Conservation (phyloP, 2,113 vertebrate species). For the Phalacrocorax aristotelis region DNA sequence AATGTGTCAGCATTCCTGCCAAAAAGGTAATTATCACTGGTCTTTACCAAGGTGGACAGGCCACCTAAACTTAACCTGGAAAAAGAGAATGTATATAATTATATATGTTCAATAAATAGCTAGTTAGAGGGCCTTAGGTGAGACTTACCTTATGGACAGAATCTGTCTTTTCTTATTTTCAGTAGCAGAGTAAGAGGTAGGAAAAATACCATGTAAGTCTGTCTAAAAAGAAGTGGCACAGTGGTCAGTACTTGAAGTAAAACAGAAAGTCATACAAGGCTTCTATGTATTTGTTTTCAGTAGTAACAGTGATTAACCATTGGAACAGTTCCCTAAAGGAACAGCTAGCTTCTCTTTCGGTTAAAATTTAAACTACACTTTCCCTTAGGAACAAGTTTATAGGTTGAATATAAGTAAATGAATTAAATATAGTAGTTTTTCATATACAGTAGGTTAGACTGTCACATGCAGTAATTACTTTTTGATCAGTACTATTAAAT, state of each 20-base stretch:
- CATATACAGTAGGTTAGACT: neutral
- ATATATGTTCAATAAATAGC: too few species aligned
- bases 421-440: neutral
- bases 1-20: too few species aligned
- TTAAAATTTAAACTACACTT: neutral
- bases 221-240: neutral
- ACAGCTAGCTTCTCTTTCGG: neutral
- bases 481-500: neutral
- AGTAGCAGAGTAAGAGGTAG: neutral
- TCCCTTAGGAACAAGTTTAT: neutral
- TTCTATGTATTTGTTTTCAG: neutral
- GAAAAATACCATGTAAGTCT: neutral
- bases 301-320: neutral
- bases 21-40: too few species aligned
- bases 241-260: neutral
- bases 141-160: neutral
- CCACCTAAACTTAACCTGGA: too few species aligned
- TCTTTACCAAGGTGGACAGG: too few species aligned
- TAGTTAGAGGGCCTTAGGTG: neutral
- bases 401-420: neutral
- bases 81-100: too few species aligned
- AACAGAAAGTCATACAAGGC: neutral
- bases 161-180: neutral
- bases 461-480: neutral
- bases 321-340: neutral